Evolutionary conservation across 1,140 invertebrate genomes (phyloP), one percentile per base, ranked within the genome.

Genomic region (Panagrolaimus sp.): DNA sequence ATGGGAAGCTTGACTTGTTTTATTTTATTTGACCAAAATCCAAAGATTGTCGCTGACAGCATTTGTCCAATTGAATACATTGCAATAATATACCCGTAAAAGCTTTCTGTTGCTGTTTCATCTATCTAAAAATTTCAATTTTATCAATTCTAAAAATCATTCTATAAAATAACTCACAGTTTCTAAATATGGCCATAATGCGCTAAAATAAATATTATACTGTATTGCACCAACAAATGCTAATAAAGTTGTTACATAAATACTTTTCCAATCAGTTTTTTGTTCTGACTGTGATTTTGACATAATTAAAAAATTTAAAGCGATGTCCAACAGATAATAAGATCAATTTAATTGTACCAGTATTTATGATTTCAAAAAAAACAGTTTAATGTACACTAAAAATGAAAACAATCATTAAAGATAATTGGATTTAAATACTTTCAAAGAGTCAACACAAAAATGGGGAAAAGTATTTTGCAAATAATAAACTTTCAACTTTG

Each of bases 111-210:
- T 63, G 66, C 66, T 13, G 53, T 68, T 61, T 42, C 23, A 25
- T 68, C 66, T 16, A 65, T 65, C 66, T 68, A 9, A 27, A 77
- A 69, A n/a, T n/a, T n/a, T n/a, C n/a, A n/a, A n/a, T n/a, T n/a
- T n/a, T n/a, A n/a, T n/a, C n/a, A n/a, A n/a, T n/a, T n/a, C n/a
- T n/a, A n/a, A n/a, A n/a, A n/a, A n/a, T n/a, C n/a, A n/a, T n/a
- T n/a, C n/a, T n/a, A n/a, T n/a, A n/a, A n/a, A n/a, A n/a, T 20
- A 20, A 78, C 77, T 72, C 74, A 85, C 85, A 68, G 81, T 74
- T 75, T 80, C 71, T 8, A 85, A 73, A 72, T 82, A 85, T 4
- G 84, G 84, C 83, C 84, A 85, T 61, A 74, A 53, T 11, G 63
- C 64, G 47, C 48, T 47, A 57, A 74, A 74, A 53, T 69, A 74